A percentile compares a stretch with the other conserved stretches of the same genome.
Conservation (phyloP, 2,113 vertebrate species). For the Petrocephalus zakoni region DNA sequence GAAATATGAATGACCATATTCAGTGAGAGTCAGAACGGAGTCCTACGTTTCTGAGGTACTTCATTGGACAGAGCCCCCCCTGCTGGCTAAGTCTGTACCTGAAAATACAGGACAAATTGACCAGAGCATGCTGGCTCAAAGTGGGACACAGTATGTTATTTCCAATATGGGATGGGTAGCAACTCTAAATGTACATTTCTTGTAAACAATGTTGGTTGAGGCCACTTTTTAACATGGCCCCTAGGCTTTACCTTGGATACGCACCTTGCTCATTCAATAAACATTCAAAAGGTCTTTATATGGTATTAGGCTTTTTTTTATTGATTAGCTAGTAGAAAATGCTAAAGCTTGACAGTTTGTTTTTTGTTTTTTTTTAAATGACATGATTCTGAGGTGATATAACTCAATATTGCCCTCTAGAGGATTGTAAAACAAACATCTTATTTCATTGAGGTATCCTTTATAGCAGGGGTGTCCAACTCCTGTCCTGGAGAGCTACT, state of each 20-base stretch:
- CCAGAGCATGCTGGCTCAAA: neutral
- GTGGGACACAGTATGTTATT: neutral
- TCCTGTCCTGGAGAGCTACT: too few species aligned
- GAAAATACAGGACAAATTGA: neutral
- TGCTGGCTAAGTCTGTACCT: neutral
- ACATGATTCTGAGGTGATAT: neutral
- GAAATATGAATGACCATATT: neutral
- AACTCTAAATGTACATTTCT: neutral
- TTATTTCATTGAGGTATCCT: neutral
- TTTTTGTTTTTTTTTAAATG: neutral
- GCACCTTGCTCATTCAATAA: neutral
- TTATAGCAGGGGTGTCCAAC: too few species aligned
- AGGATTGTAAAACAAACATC: neutral
- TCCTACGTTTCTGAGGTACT: neutral
- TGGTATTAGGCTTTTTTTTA: neutral
- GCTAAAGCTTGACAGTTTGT: neutral
- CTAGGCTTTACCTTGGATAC: neutral
- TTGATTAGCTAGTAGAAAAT: neutral
- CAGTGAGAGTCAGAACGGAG: neutral
- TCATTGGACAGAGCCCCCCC: too few species aligned
- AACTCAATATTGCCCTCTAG: conserved; percentile 8
- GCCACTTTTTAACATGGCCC: neutral
- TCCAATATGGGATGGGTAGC: neutral
- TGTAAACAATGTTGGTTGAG: neutral
- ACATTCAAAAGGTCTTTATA: neutral